Conservation (phyloP, 2,888 invertebrate genomes). For the Abrostola triplasia region DNA sequence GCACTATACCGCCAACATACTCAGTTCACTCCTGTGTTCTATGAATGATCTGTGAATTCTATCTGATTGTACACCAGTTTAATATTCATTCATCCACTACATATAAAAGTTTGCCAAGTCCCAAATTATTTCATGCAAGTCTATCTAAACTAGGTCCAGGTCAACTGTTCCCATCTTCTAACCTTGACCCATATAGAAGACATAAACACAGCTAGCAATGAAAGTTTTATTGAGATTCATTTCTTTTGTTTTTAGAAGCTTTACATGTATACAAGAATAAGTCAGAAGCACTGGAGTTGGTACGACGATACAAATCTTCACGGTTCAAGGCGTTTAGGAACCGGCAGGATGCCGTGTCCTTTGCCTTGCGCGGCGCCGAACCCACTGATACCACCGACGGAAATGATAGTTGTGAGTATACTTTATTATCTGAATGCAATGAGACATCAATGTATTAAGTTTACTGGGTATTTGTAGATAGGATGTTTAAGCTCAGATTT, state of each 20-base stretch:
- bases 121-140: neutral
- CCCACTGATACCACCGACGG: conserved; percentile 79
- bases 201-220: neutral
- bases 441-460: neutral
- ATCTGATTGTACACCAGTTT: too few relatives aligned
- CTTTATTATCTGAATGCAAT: neutral
- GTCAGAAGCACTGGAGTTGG: conserved; percentile 91
- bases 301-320: conserved; percentile 93
- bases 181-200: neutral
- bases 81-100: too few relatives aligned
- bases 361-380: conserved; percentile 91
- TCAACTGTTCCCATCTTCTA: neutral
- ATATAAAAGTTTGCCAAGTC: neutral
- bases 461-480: too few relatives aligned
- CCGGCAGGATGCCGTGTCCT: conserved; percentile 92
- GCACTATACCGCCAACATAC: too few relatives aligned
- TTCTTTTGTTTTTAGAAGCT: conserved; percentile 69
- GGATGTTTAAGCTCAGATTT: too few relatives aligned
- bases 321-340: conserved; percentile 94
- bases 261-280: conserved; percentile 92
- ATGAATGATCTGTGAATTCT: too few relatives aligned
- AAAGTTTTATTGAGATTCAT: neutral
- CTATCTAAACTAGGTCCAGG: neutral
- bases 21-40: too few relatives aligned
- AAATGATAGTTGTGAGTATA: conserved; percentile 80